Percentiles rank a stretch among this genome's conserved stretches.
phyloP scores from a whole-genome alignment of 2,888 invertebrate genomes.

The Notodonta ziczac region DNA sequence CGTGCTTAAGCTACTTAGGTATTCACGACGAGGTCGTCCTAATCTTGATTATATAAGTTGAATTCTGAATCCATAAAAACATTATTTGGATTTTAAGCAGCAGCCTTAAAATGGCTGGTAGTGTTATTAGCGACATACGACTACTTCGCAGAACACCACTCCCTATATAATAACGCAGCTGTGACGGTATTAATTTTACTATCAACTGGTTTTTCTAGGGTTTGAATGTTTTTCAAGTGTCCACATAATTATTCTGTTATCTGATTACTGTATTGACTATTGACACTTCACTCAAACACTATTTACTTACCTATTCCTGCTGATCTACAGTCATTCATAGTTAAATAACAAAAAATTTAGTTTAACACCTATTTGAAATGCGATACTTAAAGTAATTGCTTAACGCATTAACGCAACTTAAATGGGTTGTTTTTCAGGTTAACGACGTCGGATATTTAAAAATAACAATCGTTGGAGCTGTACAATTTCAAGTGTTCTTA shows the following conservation, averaged over 20 bases:
- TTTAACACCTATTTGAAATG: conserved; percentile 7
- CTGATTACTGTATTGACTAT: not conserved
- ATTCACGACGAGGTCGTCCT: too few relatives aligned
- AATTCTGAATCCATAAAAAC: too few relatives aligned
- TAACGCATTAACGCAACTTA: conserved; percentile 13
- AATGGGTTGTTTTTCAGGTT: conserved; percentile 23
- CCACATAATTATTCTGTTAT: not conserved
- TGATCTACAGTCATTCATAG: conserved; percentile 2
- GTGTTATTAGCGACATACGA: too few relatives aligned
- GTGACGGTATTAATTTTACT: too few relatives aligned
- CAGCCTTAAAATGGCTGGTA: too few relatives aligned
- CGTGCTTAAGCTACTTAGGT: too few relatives aligned
- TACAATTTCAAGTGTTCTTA: not conserved
- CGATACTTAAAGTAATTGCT: conserved; percentile 12
- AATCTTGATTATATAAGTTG: too few relatives aligned
- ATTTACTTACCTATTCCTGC: not conserved
- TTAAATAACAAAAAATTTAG: not conserved
- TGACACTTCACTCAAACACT: not conserved
- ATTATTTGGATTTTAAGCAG: too few relatives aligned
- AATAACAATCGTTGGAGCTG: conserved; percentile 2
- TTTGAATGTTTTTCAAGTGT: not conserved
- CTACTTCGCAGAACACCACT: too few relatives aligned
- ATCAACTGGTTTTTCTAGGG: too few relatives aligned
- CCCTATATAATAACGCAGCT: too few relatives aligned
- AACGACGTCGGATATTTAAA: conserved; percentile 21